A percentile compares a stretch with the other conserved stretches of the same genome.
These are phyloP conservation scores for Pithecia hirsuta DNA, from an alignment of 2,797 vertebrate species.

Conservation along the genomic window DNA sequence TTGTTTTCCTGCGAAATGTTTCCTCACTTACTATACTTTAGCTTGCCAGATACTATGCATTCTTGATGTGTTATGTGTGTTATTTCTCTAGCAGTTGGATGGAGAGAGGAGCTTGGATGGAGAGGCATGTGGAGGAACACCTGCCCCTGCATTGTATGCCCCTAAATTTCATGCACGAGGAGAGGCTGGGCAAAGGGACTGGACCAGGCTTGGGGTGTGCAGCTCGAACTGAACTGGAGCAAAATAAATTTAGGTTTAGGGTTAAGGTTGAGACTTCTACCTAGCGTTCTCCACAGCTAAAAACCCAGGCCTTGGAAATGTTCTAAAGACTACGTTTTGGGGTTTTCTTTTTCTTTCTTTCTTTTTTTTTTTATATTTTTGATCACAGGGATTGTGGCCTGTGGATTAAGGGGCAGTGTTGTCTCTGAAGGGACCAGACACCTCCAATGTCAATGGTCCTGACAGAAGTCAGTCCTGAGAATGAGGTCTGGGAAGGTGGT, in stretches of 20 bases:
- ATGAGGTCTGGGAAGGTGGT: not conserved
- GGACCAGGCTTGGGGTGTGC: fast-evolving
- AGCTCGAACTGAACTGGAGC: not conserved
- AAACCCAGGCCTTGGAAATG: not conserved
- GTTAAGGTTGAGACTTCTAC: not conserved
- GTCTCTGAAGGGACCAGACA: not conserved
- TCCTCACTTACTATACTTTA: not conserved
- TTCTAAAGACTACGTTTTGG: not conserved
- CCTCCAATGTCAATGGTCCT: not conserved
- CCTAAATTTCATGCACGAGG: fast-evolving
- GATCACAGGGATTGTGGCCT: not conserved
- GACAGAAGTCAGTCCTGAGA: not conserved
- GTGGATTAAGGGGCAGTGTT: not conserved
- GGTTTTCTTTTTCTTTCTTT: too few species aligned
- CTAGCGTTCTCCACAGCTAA: not conserved
- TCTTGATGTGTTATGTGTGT: not conserved
- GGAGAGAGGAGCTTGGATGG: not conserved
- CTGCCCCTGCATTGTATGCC: not conserved
- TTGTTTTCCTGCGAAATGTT: constrained; percentile 37
- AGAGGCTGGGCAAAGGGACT: not conserved
- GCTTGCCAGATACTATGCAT: not conserved
- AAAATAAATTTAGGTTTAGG: not conserved
- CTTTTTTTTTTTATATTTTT: not conserved
- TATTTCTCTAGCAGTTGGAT: not conserved
- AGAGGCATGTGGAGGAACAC: not conserved